Evolutionary conservation across 1,140 invertebrate genomes (phyloP).

Genomic region (Brachionus paranguensis): DNA sequence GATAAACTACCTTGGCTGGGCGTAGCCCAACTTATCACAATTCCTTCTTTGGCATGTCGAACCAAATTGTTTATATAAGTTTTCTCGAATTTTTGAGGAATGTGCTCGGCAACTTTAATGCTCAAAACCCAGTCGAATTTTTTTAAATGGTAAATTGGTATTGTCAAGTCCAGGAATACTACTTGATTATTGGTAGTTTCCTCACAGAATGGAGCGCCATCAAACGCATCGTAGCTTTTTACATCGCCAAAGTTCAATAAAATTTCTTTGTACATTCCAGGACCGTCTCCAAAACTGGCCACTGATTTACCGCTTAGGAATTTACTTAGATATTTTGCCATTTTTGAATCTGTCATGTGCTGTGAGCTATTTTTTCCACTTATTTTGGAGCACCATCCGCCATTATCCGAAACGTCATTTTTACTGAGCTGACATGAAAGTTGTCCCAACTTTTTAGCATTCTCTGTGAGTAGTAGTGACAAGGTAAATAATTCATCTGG

Average conservation of each 20-base stretch:
- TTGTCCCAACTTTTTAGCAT: background rate
- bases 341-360: background rate
- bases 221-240: constrained; percentile 3
- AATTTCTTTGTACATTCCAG: background rate
- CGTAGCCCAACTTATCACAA: constrained; percentile 3
- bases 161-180: background rate
- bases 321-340: background rate
- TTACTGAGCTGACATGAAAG: background rate
- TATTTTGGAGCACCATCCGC: background rate
- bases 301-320: background rate
- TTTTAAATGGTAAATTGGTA: constrained; percentile 16
- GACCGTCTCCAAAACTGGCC: constrained; percentile 29
- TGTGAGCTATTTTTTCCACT: background rate
- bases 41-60: background rate
- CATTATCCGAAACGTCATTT: background rate
- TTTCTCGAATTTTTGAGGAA: background rate
- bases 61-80: background rate
- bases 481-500: too few relatives aligned
- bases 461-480: too few relatives aligned
- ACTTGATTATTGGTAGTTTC: background rate
- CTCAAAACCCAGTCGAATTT: constrained; percentile 10
- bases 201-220: constrained; percentile 11
- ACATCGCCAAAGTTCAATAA: background rate
- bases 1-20: background rate
- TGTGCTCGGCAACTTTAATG: constrained; percentile 22